These are phyloP conservation scores for Aplysina aerophoba DNA, from an alignment of 37 sponge, comb jelly and placozoan species.

Conservation along the genomic window DNA sequence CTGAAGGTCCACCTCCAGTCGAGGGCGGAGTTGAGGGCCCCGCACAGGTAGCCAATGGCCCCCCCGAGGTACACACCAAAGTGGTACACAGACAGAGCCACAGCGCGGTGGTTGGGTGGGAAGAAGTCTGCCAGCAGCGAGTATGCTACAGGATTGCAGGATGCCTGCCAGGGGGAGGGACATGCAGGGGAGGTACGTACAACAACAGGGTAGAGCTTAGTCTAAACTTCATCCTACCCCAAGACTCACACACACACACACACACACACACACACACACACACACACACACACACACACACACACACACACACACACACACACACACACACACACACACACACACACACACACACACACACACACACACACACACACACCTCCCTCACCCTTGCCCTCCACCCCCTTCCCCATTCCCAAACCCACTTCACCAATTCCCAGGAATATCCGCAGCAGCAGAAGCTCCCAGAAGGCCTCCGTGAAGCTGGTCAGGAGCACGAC, in stretches of 20 bases:
- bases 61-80: conserved; percentile 89
- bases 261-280: conserved; percentile 26
- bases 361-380: neutral
- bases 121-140: conserved; percentile 87
- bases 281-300: conserved; percentile 29
- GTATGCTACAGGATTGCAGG: conserved; percentile 92
- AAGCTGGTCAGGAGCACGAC: conserved; percentile 77
- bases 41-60: conserved; percentile 69
- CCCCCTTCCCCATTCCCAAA: neutral
- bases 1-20: conserved; percentile 88
- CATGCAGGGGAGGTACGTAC: too few relatives aligned
- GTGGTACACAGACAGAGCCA: conserved; percentile 77
- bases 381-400: neutral
- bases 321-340: neutral
- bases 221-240: neutral
- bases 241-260: conserved; percentile 21
- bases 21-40: conserved; percentile 51
- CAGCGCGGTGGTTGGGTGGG: conserved; percentile 65
- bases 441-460: conserved; percentile 69
- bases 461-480: conserved; percentile 69
- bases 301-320: conserved; percentile 36
- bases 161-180: conserved; percentile 55
- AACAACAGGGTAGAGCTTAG: too few relatives aligned
- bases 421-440: conserved; percentile 91
- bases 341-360: neutral